Conservation (phyloP, 2,797 vertebrate genomes). For the Notamacropus eugenii region DNA sequence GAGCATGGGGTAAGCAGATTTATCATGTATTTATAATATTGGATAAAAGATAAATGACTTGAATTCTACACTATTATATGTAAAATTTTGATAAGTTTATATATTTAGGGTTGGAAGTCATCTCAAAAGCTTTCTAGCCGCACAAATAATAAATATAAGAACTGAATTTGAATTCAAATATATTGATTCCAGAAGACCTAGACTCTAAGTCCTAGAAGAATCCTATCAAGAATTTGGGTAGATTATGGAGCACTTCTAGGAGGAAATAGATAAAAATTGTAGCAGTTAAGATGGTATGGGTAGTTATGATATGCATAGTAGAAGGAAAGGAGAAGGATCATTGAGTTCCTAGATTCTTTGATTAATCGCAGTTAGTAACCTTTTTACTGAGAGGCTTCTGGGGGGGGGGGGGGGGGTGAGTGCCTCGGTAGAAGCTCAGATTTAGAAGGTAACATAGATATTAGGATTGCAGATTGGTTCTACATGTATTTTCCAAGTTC, state of each 20-base stretch:
- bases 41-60: not conserved
- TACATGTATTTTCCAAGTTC: not conserved
- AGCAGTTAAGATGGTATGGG: not conserved
- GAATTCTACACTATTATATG: not conserved
- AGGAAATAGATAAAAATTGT: not conserved
- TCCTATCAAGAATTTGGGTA: not conserved
- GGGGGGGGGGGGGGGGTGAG: fast-evolving
- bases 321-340: not conserved
- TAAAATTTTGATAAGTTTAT: not conserved
- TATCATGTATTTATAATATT: not conserved
- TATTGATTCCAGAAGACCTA: not conserved
- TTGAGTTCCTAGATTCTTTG: not conserved
- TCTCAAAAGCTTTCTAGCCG: not conserved
- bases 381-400: not conserved
- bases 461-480: not conserved
- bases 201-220: not conserved
- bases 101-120: not conserved
- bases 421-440: not conserved
- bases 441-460: not conserved
- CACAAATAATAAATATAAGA: not conserved
- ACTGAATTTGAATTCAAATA: not conserved
- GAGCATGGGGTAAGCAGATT: not conserved
- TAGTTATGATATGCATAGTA: not conserved
- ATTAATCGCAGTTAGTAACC: not conserved
- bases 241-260: not conserved